phyloP scores from a whole-genome alignment of 1,140 invertebrate species.

The Heliothis virescens region DNA sequence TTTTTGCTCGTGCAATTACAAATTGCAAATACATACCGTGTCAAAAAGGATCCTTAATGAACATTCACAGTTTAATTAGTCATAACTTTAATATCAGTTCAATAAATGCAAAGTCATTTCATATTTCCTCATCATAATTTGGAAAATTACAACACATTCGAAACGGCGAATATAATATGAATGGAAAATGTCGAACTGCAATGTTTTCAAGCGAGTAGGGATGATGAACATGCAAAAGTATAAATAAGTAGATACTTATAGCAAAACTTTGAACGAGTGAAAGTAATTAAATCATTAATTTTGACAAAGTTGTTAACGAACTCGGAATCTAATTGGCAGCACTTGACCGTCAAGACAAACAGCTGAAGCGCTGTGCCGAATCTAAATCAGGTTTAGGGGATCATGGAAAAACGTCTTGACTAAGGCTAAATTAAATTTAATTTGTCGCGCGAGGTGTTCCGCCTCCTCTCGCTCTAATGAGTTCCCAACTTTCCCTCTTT shows the following conservation, averaged over 20 bases:
- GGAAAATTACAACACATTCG: background rate
- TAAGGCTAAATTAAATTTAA: conserved; percentile 67
- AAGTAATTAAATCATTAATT: conserved; percentile 44
- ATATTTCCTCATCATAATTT: conserved; percentile 33
- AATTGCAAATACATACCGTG: no score
- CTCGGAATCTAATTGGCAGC: conserved; percentile 50
- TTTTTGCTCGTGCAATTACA: no score
- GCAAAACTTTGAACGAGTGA: conserved; percentile 44
- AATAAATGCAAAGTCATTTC: conserved; percentile 27
- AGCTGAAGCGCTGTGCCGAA: conserved; percentile 33
- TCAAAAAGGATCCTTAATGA: background rate
- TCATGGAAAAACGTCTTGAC: conserved; percentile 54
- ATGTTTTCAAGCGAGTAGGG: background rate
- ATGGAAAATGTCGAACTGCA: conserved; percentile 18
- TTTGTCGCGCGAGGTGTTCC: conserved; percentile 70
- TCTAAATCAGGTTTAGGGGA: conserved; percentile 47
- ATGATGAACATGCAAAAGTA: conserved; percentile 6
- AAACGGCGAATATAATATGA: conserved; percentile 20
- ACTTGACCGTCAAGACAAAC: conserved; percentile 55
- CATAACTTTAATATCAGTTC: conserved; percentile 2
- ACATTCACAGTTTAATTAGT: conserved; percentile 2
- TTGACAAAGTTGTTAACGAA: conserved; percentile 45
- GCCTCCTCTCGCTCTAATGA: conserved; percentile 75
- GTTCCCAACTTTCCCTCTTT: conserved; percentile 77
- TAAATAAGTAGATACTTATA: background rate